phyloP scores from a whole-genome alignment of 2,113 vertebrate species.

The Nematolebias whitei region DNA sequence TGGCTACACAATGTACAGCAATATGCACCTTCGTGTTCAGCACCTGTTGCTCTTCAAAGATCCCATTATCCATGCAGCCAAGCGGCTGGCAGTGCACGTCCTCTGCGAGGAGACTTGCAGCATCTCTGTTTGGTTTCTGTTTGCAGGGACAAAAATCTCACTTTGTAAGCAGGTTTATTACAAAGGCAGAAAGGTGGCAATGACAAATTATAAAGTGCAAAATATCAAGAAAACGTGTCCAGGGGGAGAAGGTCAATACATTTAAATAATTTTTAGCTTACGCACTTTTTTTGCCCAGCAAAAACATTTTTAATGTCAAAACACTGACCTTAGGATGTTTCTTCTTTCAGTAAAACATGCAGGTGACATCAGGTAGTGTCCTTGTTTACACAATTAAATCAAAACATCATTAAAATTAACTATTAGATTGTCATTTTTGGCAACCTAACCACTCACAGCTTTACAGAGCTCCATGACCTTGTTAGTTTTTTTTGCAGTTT shows the following conservation, averaged over 20 bases:
- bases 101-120: conserved; percentile 16
- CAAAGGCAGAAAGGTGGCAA: conserved; percentile 3
- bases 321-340: no score
- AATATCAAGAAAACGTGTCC: background rate
- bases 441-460: no score
- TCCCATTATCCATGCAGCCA: conserved; percentile 22
- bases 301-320: no score
- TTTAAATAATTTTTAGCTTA: no score
- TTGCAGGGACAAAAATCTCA: background rate
- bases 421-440: no score
- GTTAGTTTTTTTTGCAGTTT: background rate
- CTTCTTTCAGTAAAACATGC: no score
- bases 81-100: conserved; percentile 19
- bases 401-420: no score
- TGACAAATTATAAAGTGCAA: conserved; percentile 16
- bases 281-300: no score
- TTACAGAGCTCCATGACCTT: no score
- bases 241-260: no score
- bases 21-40: conserved; percentile 3
- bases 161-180: conserved; percentile 7
- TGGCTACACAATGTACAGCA: conserved; percentile 19
- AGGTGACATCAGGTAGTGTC: no score
- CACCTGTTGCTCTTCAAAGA: conserved; percentile 15
- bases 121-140: conserved; percentile 18
- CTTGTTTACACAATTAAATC: no score